Evolutionary conservation across 2,113 vertebrate genomes (phyloP), one percentile per base, ranked within the genome.

Genomic region (Isurus oxyrinchus): DNA sequence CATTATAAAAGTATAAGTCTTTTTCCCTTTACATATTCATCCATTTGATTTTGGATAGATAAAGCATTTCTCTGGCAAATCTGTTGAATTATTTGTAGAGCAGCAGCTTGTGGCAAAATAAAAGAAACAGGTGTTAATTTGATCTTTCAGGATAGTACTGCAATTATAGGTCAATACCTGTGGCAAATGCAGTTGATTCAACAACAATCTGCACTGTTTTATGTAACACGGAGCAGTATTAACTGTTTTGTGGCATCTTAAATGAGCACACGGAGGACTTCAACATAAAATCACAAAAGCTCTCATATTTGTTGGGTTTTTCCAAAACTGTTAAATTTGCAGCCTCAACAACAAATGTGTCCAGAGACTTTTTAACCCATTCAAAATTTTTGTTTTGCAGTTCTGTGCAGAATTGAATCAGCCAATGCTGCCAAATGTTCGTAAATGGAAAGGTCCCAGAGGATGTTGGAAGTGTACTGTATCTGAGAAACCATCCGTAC

Each of bases 331-430:
- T 63, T 21, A 40, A 93, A n/a, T 57, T 35, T n/a, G 5, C 3
- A n/a, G 31, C 40, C 72, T 95, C 72, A 87, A 49, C 6, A 44
- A 16, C 40, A 25, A 53, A 16, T 8, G 4, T 25, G 40, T 44
- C 44, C 66, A 55, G 86, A 88, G 86, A 23, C 40, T 14, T 27
- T 95, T 31, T 95, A 63, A 69, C 40, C 49, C 66, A 55, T 7
- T 53, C 25, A 49, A 55, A 27, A 25, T 72, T 95, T 76, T 23
- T 95, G 13, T 96, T 96, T 97, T 97, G 90, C 98, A 99, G 99
- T 99, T 99, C 96, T 99, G 99, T 96, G 96, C 96, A 79, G 99
- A 99, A 97, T 97, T 99, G 96, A 99, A 99, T 98, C 98, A 99
- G 96, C 99, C 98, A 0, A 98, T 97, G 0, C 98, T 99, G 97